These are phyloP conservation scores for Alouatta palliata DNA, from an alignment of 2,113 vertebrate species.

Conservation along the genomic window DNA sequence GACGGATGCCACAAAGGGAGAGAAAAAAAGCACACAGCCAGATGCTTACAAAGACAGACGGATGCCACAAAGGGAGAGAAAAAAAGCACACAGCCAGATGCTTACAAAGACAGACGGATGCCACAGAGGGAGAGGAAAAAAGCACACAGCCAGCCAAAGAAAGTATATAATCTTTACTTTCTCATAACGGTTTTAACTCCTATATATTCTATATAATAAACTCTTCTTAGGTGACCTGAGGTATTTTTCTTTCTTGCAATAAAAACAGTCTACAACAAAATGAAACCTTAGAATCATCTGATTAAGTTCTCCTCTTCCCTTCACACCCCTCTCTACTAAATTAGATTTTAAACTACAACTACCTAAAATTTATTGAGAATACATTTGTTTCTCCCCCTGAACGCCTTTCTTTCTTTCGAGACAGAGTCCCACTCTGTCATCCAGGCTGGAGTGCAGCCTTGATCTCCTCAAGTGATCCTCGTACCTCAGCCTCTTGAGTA, in stretches of 20 bases:
- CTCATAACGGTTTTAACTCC: not conserved
- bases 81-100: not conserved
- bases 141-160: not conserved
- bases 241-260: not conserved
- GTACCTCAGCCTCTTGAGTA: no score
- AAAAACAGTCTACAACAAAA: not conserved
- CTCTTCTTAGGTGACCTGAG: not conserved
- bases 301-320: not conserved
- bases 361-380: not conserved
- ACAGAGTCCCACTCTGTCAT: no score
- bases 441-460: no score
- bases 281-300: not conserved
- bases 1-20: not conserved
- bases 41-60: not conserved
- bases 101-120: not conserved
- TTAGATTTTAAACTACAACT: conserved; percentile 25
- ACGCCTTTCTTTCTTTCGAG: no score
- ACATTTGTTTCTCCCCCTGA: not conserved
- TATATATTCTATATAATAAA: not conserved
- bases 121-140: not conserved
- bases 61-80: not conserved
- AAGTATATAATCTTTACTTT: not conserved
- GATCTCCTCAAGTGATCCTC: no score
- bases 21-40: not conserved
- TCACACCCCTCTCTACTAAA: not conserved